Evolutionary conservation across 2,888 invertebrate species (phyloP).

Genomic region (Podotricha telesiphe): DNA sequence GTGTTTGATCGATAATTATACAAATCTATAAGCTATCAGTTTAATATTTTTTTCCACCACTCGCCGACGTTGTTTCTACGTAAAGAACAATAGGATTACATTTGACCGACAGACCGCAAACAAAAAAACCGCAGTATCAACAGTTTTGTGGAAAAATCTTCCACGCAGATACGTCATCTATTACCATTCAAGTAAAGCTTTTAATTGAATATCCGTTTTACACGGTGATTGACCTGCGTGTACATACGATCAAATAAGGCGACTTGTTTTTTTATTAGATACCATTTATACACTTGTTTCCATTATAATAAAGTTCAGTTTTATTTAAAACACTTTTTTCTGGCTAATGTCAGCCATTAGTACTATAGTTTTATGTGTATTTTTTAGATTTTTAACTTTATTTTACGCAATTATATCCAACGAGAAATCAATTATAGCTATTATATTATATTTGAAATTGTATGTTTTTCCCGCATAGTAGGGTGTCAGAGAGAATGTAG

Average conservation of each 20-base stretch:
- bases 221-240: slow-evolving; percentile 36
- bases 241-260: slow-evolving; percentile 22
- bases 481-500: too few relatives aligned
- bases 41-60: slow-evolving; percentile 8
- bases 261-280: background rate
- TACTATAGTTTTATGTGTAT: slow-evolving; percentile 15
- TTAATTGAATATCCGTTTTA: slow-evolving; percentile 37
- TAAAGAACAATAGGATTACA: slow-evolving; percentile 26
- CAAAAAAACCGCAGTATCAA: slow-evolving; percentile 20
- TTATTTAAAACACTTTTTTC: background rate
- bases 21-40: background rate
- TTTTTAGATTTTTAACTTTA: slow-evolving; percentile 10
- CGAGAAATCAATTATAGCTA: background rate
- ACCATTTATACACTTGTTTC: background rate
- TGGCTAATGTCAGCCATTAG: background rate
- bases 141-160: slow-evolving; percentile 17
- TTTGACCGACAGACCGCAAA: slow-evolving; percentile 24
- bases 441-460: background rate
- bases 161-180: slow-evolving; percentile 24
- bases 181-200: slow-evolving; percentile 30
- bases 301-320: slow-evolving; percentile 1
- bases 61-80: slow-evolving; percentile 7
- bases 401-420: background rate
- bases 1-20: background rate
- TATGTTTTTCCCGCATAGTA: background rate